phyloP scores from a whole-genome alignment of 2,888 invertebrate species.

The Malthinus seriepunctatus region DNA sequence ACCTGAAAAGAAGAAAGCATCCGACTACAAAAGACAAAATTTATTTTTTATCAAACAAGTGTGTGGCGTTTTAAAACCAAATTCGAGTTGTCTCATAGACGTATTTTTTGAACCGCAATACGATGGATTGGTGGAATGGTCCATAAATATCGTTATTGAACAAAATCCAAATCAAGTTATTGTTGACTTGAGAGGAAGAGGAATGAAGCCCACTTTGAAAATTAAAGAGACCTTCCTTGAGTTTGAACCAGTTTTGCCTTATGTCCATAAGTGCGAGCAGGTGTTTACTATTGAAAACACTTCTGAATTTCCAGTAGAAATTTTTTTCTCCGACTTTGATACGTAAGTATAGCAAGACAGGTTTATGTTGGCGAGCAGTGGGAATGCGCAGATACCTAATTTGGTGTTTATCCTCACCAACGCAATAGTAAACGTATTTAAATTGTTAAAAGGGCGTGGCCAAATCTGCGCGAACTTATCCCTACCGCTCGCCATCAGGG shows the following conservation, averaged over 20 bases:
- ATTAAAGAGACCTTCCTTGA: constrained; percentile 58
- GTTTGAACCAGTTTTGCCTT: constrained; percentile 68
- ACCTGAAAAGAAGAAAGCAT: constrained; percentile 27
- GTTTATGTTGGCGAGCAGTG: too few relatives aligned
- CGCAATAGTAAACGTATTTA: too few relatives aligned
- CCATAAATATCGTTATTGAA: constrained; percentile 53
- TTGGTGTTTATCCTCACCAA: too few relatives aligned
- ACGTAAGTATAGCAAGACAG: constrained; percentile 53
- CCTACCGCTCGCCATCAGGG: too few relatives aligned
- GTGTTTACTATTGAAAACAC: constrained; percentile 66
- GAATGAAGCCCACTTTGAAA: constrained; percentile 59
- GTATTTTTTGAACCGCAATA: constrained; percentile 62
- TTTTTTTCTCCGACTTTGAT: constrained; percentile 71
- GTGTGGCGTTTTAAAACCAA: constrained; percentile 58
- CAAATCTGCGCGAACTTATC: too few relatives aligned
- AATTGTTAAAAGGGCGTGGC: too few relatives aligned
- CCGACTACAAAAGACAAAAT: constrained; percentile 21
- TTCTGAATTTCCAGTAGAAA: constrained; percentile 67
- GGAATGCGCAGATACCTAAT: too few relatives aligned
- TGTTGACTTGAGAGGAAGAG: constrained; percentile 59
- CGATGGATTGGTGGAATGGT: constrained; percentile 51
- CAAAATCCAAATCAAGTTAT: constrained; percentile 58
- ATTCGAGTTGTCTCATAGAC: constrained; percentile 57
- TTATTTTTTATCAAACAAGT: constrained; percentile 45
- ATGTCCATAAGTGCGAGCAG: constrained; percentile 61